Percentiles rank a stretch among this genome's conserved stretches.
phyloP scores from a whole-genome alignment of 2,113 vertebrate species.

The Chauna torquata region DNA sequence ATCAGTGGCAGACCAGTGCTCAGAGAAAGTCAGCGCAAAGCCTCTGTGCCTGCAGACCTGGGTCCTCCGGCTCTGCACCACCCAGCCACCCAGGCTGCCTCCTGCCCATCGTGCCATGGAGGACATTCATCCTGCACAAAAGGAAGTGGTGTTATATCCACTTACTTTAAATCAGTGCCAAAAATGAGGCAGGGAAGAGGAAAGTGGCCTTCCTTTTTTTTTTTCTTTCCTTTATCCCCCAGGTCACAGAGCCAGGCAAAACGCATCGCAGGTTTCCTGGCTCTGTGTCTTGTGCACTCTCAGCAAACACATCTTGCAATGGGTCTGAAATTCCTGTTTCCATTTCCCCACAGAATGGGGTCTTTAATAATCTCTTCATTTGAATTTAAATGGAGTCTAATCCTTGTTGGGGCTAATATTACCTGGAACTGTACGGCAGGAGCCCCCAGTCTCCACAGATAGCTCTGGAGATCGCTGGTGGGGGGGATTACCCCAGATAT shows the following conservation, averaged over 20 bases:
- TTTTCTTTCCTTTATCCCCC: not conserved
- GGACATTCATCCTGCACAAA: not conserved
- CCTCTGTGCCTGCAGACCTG: not conserved
- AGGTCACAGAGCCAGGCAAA: not conserved
- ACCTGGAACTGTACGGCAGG: not conserved
- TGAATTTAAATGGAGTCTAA: not conserved
- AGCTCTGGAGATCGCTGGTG: not conserved
- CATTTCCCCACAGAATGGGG: not conserved
- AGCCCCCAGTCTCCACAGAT: not conserved
- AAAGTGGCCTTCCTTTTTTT: fast-evolving
- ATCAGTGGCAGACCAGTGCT: not conserved
- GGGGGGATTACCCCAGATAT: not conserved
- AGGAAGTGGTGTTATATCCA: not conserved
- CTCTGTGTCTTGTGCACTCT: not conserved
- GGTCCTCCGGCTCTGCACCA: not conserved
- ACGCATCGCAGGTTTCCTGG: not conserved
- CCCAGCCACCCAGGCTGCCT: not conserved
- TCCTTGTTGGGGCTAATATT: not conserved
- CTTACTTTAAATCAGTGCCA: not conserved
- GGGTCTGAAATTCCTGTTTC: not conserved
- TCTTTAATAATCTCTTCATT: not conserved
- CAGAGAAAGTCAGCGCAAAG: not conserved
- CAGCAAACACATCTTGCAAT: not conserved
- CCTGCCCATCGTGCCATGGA: fast-evolving
- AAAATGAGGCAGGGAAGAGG: not conserved